Evolutionary conservation across 2,888 invertebrate species (phyloP).

Genomic region (Diarsia brunnea): DNA sequence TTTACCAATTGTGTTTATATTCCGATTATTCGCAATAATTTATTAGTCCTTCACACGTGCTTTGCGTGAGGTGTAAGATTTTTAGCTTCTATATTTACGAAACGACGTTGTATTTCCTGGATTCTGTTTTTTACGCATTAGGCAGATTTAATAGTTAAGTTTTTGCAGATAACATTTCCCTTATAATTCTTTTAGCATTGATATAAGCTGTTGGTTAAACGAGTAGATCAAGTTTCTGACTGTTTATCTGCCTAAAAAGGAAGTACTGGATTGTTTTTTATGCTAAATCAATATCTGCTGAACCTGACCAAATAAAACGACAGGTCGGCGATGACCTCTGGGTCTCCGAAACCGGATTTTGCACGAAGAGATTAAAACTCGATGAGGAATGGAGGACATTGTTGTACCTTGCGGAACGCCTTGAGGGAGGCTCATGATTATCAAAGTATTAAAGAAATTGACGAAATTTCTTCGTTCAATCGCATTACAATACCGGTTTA

Average conservation of each 20-base stretch:
- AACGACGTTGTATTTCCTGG: slow-evolving; percentile 17
- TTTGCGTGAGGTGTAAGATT: slow-evolving; percentile 18
- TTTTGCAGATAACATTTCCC: slow-evolving; percentile 7
- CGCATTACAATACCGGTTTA: slow-evolving; percentile 60
- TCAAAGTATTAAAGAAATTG: slow-evolving; percentile 40
- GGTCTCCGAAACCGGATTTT: slow-evolving; percentile 26
- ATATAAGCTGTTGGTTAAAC: background rate
- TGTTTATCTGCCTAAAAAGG: slow-evolving; percentile 7
- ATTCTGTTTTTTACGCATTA: slow-evolving; percentile 1
- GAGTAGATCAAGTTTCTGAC: slow-evolving; percentile 7
- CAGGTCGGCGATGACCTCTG: slow-evolving; percentile 18
- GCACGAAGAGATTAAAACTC: slow-evolving; percentile 27
- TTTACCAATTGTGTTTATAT: slow-evolving; percentile 42
- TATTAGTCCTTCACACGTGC: slow-evolving; percentile 37
- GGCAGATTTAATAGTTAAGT: background rate
- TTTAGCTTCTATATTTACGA: slow-evolving; percentile 29
- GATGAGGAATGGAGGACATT: slow-evolving; percentile 10
- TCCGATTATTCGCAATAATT: slow-evolving; percentile 34
- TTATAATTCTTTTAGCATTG: slow-evolving; percentile 7
- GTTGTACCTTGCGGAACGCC: slow-evolving; percentile 13
- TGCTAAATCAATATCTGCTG: slow-evolving; percentile 28
- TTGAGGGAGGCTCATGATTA: slow-evolving; percentile 12
- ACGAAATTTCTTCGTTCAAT: slow-evolving; percentile 52
- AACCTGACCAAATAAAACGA: slow-evolving; percentile 19
- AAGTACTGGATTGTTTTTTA: slow-evolving; percentile 21